Evolutionary conservation across 53 echinoderm and acorn worm species (phyloP).

Genomic region (Stichopus horrens): DNA sequence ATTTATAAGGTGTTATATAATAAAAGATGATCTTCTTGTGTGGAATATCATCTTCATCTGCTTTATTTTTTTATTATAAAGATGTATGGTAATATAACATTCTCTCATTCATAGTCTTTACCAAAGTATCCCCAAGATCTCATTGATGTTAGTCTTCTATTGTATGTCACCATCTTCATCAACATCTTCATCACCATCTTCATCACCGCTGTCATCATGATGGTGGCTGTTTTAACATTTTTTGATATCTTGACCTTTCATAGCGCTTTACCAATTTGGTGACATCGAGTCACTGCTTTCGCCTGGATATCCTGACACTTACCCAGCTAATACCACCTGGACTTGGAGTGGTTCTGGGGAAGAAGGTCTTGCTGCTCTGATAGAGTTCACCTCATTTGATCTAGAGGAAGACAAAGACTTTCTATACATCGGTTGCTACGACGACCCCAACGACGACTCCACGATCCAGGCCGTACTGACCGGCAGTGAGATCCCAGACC

Average conservation of each 20-base stretch:
- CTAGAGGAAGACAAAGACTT: slow-evolving; percentile 19
- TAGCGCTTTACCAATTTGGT: not conserved
- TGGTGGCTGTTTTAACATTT: no score
- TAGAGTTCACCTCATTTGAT: slow-evolving; percentile 1
- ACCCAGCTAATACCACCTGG: not conserved
- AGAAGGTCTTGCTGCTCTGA: not conserved
- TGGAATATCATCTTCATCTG: no score
- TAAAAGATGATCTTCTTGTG: no score
- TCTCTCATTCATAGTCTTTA: no score
- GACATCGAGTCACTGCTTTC: not conserved
- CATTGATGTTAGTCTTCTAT: no score
- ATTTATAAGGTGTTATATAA: no score
- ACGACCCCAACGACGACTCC: not conserved
- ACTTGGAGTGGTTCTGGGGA: not conserved
- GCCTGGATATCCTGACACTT: not conserved
- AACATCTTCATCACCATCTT: no score
- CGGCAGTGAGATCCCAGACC: slow-evolving; percentile 15
- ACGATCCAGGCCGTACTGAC: not conserved
- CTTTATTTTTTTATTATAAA: no score
- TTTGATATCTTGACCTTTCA: not conserved
- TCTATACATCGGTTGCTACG: slow-evolving; percentile 1
- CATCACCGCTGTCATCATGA: no score
- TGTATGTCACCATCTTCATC: no score
- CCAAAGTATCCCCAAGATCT: no score
- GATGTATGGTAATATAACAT: no score